These are phyloP conservation scores for Muscicapa striata DNA, from an alignment of 2,797 vertebrate species.

Conservation along the genomic window DNA sequence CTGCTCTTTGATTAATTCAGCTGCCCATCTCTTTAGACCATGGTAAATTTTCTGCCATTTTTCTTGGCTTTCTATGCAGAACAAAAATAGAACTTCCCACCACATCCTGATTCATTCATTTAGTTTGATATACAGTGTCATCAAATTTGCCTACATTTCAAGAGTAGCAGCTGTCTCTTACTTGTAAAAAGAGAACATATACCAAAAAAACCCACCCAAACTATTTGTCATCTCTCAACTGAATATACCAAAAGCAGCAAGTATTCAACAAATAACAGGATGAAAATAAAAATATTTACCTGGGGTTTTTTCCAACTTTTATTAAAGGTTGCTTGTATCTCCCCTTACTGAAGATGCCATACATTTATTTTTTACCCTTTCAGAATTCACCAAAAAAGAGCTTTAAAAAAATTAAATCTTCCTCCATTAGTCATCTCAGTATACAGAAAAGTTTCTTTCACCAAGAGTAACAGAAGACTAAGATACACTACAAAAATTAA, in stretches of 20 bases:
- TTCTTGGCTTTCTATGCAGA: neutral
- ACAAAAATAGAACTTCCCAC: neutral
- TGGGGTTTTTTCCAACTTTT: neutral
- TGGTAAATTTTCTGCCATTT: neutral
- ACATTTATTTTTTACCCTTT: neutral
- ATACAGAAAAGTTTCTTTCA: neutral
- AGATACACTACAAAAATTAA: neutral
- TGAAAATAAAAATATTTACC: neutral
- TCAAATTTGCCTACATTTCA: neutral
- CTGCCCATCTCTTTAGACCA: neutral
- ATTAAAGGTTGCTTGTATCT: neutral
- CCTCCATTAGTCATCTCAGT: neutral
- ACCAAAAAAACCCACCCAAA: neutral
- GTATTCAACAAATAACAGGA: neutral
- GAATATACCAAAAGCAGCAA: neutral
- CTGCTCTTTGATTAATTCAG: neutral
- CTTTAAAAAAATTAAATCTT: neutral
- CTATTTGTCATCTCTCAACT: neutral
- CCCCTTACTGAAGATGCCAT: neutral
- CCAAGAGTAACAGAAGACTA: neutral
- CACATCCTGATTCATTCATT: neutral
- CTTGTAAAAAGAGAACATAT: neutral
- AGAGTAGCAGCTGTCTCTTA: neutral
- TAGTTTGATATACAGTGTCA: neutral
- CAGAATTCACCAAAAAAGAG: neutral